These are phyloP conservation scores for Sabatieria punctata DNA, from an alignment of 2,888 invertebrate species.

Conservation along the genomic window DNA sequence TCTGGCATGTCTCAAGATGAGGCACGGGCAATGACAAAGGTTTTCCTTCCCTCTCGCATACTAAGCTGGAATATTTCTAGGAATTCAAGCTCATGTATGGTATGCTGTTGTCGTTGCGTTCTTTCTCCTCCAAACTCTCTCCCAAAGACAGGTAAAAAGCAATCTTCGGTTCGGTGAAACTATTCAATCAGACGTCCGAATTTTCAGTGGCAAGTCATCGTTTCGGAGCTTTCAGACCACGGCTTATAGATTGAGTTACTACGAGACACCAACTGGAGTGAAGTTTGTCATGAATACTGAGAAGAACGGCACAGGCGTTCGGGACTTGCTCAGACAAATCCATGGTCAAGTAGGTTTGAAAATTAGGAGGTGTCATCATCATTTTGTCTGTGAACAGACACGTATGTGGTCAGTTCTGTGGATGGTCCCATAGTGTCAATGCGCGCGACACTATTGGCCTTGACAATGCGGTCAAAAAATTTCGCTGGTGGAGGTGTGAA, in stretches of 20 bases:
- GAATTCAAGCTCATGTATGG: slow-evolving; percentile 95
- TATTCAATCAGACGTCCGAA: neutral
- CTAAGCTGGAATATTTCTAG: slow-evolving; percentile 42
- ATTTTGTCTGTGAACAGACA: no score
- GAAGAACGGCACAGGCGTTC: slow-evolving; percentile 58
- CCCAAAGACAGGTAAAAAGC: slow-evolving; percentile 53
- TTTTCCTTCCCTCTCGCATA: neutral
- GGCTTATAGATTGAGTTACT: slow-evolving; percentile 80
- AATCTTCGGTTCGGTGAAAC: neutral
- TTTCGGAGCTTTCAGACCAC: slow-evolving; percentile 79
- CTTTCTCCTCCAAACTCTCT: slow-evolving; percentile 84
- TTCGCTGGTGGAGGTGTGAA: no score
- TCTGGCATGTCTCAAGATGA: slow-evolving; percentile 82
- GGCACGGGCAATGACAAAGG: slow-evolving; percentile 40
- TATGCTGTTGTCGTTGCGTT: slow-evolving; percentile 90
- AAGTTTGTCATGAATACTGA: slow-evolving; percentile 91
- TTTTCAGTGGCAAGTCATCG: slow-evolving; percentile 53
- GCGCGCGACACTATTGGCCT: no score
- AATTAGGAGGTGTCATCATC: no score
- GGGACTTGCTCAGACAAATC: slow-evolving; percentile 70
- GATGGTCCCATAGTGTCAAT: no score
- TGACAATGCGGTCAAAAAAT: no score
- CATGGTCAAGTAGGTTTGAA: slow-evolving; percentile 80
- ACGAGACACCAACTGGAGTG: slow-evolving; percentile 84
- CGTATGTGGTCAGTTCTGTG: no score